Percentiles rank a stretch among this genome's conserved stretches.
Conservation (phyloP, 2,113 vertebrate genomes). For the Pluvianellus socialis region DNA sequence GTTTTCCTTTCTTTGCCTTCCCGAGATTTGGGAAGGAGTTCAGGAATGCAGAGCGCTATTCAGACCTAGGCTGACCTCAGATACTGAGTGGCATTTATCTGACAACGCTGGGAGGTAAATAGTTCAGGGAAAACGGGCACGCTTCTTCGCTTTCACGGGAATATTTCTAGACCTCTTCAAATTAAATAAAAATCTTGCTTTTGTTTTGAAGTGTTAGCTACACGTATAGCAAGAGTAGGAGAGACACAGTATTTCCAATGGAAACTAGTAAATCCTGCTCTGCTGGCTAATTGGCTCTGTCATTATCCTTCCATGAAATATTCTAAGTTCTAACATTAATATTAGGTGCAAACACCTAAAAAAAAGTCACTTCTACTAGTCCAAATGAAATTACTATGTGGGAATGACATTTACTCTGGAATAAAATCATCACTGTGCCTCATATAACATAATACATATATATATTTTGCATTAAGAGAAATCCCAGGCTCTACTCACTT, state of each 20-base stretch:
- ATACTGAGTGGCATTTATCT: neutral
- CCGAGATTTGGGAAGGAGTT: conserved; percentile 34
- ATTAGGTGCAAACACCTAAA: conserved; percentile 48
- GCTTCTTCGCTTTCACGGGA: neutral
- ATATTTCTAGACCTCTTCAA: neutral
- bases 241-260: neutral
- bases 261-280: conserved; percentile 17
- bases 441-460: neutral
- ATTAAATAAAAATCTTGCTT: neutral
- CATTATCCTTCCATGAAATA: neutral
- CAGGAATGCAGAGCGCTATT: neutral
- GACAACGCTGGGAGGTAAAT: neutral
- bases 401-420: conserved; percentile 47
- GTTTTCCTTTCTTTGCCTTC: conserved; percentile 53
- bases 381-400: conserved; percentile 46
- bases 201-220: neutral
- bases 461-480: neutral
- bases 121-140: neutral
- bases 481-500: neutral
- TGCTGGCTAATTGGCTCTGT: neutral
- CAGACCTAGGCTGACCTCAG: neutral
- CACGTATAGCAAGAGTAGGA: neutral
- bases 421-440: conserved; percentile 50
- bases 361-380: neutral
- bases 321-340: neutral